Conservation (phyloP, 2,888 invertebrate genomes). For the Malthinus seriepunctatus region DNA sequence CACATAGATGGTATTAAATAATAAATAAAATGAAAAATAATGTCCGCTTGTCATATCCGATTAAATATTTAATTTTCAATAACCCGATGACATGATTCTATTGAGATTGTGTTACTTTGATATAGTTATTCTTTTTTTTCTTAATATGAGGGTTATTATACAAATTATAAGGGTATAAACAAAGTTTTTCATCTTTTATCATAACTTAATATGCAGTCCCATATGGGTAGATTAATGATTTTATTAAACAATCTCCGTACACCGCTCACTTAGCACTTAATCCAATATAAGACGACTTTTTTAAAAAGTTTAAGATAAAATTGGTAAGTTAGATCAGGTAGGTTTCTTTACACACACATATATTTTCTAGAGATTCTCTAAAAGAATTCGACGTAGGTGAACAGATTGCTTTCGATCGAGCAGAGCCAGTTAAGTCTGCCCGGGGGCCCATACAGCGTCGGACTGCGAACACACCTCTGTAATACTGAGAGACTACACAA, state of each 20-base stretch:
- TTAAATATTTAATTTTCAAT: slow-evolving; percentile 8
- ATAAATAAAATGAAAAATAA: slow-evolving; percentile 3
- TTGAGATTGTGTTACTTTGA: slow-evolving; percentile 17
- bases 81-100: slow-evolving; percentile 3
- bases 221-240: slow-evolving; percentile 29
- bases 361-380: slow-evolving; percentile 24
- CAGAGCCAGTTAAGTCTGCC: slow-evolving; percentile 29
- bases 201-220: slow-evolving; percentile 23
- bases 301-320: slow-evolving; percentile 8
- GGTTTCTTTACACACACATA: slow-evolving; percentile 27
- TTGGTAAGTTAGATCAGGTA: slow-evolving; percentile 11
- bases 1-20: slow-evolving; percentile 4
- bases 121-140: slow-evolving; percentile 24
- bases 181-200: slow-evolving; percentile 21
- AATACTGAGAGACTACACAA: slow-evolving; percentile 32
- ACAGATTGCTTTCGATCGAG: slow-evolving; percentile 31
- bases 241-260: slow-evolving; percentile 3
- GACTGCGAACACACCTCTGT: slow-evolving; percentile 35
- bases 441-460: slow-evolving; percentile 31
- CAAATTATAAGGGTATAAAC: slow-evolving; percentile 27
- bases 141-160: slow-evolving; percentile 26
- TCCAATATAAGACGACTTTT: neutral
- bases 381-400: slow-evolving; percentile 32
- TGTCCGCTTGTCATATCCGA: slow-evolving; percentile 2
- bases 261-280: neutral